Evolutionary conservation across 2,888 invertebrate species (phyloP).

Genomic region (Allolobophora icterica): DNA sequence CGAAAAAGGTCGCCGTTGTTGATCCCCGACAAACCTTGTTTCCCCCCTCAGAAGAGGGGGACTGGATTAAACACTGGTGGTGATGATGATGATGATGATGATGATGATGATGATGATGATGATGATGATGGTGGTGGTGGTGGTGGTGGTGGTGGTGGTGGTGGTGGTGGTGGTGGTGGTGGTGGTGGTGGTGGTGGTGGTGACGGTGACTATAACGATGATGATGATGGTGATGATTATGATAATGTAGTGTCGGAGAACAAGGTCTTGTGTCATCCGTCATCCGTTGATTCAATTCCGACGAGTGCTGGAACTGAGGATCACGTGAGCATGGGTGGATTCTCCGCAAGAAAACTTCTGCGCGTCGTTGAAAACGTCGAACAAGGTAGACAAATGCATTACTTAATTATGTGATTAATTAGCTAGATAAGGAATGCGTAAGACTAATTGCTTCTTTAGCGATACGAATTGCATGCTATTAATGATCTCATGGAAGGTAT

Average conservation of each 20-base stretch:
- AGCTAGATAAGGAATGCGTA: background rate
- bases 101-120: background rate
- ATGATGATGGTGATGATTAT: conserved; percentile 39
- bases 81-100: conserved; percentile 41
- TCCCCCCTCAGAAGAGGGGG: too few relatives aligned
- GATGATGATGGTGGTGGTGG: background rate
- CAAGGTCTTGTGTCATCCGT: conserved; percentile 75
- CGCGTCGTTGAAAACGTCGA: conserved; percentile 69
- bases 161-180: background rate
- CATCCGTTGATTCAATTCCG: conserved; percentile 74
- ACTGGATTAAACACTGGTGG: too few relatives aligned
- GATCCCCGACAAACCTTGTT: too few relatives aligned
- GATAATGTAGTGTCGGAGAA: conserved; percentile 71
- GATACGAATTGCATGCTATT: too few relatives aligned
- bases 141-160: conserved; percentile 4
- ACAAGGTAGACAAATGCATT: conserved; percentile 59
- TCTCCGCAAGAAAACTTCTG: conserved; percentile 73
- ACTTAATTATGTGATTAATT: background rate
- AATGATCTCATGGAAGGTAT: too few relatives aligned
- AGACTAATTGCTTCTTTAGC: background rate
- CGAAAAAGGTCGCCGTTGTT: too few relatives aligned
- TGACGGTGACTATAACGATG: conserved; percentile 31
- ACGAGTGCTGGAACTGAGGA: conserved; percentile 76
- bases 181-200: background rate
- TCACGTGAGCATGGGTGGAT: conserved; percentile 77